These are phyloP conservation scores for Beroe forskalii DNA, from an alignment of 37 sponge, comb jelly and placozoan species.

Conservation along the genomic window DNA sequence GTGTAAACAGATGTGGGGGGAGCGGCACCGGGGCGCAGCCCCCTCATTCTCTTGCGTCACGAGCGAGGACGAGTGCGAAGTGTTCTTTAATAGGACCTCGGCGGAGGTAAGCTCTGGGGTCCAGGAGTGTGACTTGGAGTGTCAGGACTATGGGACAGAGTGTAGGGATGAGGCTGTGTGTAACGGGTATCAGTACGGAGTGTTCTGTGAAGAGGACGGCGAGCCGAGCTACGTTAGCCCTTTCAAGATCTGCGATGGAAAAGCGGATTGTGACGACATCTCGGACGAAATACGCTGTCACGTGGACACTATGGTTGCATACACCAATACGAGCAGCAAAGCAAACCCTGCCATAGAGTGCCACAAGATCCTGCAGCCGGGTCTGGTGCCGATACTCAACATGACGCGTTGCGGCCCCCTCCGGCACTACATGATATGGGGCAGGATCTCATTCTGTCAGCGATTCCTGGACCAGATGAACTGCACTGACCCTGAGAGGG, in stretches of 20 bases:
- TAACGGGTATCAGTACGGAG: not conserved
- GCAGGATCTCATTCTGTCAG: not conserved
- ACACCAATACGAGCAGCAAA: not conserved
- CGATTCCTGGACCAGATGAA: not conserved
- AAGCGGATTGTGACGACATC: not conserved
- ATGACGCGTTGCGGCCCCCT: not conserved
- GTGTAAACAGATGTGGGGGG: not conserved
- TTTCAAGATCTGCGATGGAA: not conserved
- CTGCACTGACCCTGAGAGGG: not conserved
- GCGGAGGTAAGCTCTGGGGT: not conserved
- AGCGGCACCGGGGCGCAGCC: not conserved
- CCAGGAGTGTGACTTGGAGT: not conserved
- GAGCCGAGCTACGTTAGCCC: not conserved
- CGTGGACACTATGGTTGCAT: not conserved
- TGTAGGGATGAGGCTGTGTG: not conserved
- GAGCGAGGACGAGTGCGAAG: not conserved
- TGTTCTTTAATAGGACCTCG: not conserved
- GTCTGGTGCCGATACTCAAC: not conserved
- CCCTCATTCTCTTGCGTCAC: not conserved
- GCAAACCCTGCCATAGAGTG: no score
- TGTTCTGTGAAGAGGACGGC: not conserved
- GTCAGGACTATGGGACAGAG: not conserved
- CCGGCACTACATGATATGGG: not conserved
- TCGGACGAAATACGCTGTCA: not conserved
- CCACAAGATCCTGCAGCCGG: no score